Base-by-base conservation (phyloP, 2,797 vertebrate genomes). In the Phataginus tetradactyla region DNA sequence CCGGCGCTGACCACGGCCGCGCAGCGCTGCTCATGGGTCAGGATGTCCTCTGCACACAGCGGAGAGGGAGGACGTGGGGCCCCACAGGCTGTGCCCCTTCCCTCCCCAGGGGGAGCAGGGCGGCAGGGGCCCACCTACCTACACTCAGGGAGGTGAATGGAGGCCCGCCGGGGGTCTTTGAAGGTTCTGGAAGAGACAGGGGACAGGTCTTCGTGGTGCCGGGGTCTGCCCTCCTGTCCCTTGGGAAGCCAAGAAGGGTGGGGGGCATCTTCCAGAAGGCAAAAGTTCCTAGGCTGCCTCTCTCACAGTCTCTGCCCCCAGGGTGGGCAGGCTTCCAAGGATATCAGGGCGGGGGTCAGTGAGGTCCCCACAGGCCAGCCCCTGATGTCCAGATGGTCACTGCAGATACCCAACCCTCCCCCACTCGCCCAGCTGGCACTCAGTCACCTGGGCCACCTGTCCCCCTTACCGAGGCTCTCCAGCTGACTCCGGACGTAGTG, bases 1-100 rank as follows among this genome's bases (percentile, higher is more conserved):
- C 96, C 91, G 0, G 96, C 83, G 0, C 96, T 97, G 87, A 97
- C 97, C 71, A 98, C 84, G 0, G 97, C 98, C 0, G 98, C 98
- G 0, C 98, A 98, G 69, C 98, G 98, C 78, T 98, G 92, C 34
- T 97, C 96, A 0, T 98, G 98, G 18, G 94, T 95, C 79, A 98
- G 34, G 14, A 95, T 74, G 21, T 68, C 81, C 51, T 98, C 98
- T 98, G 95, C 1, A 10, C 12, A 8, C 11, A 34, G 39, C 81
- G 39, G n/a, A 68, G 17, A 51, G 21, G 25, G 29, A 1, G 18
- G 45, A 13, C 1, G 21, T 69, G 4, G 74, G 75, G 27, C 8
- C 83, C 10, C 34, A 2, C 2, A 32, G 64, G 23, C 17, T 8
- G 2, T 1, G 9, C 9, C 17, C 5, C 45, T 42, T 8, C n/a